phyloP scores from a whole-genome alignment of 1,140 invertebrate species.

The Dolichoris vasculosae region DNA sequence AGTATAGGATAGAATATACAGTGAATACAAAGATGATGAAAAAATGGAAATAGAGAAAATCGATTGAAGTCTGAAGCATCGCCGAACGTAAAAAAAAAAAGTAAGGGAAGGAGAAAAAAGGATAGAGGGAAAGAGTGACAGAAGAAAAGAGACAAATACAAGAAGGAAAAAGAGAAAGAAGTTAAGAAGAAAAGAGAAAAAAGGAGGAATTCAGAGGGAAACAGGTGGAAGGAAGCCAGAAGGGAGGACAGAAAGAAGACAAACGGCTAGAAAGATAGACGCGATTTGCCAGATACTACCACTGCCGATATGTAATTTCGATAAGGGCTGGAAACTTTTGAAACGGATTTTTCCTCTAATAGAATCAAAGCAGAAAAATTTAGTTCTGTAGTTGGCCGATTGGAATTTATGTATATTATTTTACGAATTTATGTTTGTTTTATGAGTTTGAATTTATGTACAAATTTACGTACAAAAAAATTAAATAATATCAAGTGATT shows the following conservation, averaged over 20 bases:
- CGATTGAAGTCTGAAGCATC: constrained; percentile 31
- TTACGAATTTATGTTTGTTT: too few relatives aligned
- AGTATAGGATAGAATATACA: background rate
- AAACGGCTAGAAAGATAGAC: constrained; percentile 21
- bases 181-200: background rate
- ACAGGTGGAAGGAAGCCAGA: background rate
- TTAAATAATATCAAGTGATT: too few relatives aligned
- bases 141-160: background rate
- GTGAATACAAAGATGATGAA: background rate
- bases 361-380: background rate
- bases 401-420: too few relatives aligned
- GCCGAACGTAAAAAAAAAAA: constrained; percentile 12
- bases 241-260: constrained; percentile 21
- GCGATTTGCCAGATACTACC: constrained; percentile 24
- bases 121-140: background rate
- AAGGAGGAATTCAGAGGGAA: background rate
- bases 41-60: constrained; percentile 35
- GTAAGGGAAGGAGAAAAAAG: background rate
- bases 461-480: too few relatives aligned
- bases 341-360: constrained; percentile 36
- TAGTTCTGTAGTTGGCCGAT: background rate
- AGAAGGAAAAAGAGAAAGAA: background rate
- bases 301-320: constrained; percentile 29
- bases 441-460: too few relatives aligned
- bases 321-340: constrained; percentile 28